Conservation (phyloP, 1,140 invertebrate genomes). For the Berghia stephanieae region DNA sequence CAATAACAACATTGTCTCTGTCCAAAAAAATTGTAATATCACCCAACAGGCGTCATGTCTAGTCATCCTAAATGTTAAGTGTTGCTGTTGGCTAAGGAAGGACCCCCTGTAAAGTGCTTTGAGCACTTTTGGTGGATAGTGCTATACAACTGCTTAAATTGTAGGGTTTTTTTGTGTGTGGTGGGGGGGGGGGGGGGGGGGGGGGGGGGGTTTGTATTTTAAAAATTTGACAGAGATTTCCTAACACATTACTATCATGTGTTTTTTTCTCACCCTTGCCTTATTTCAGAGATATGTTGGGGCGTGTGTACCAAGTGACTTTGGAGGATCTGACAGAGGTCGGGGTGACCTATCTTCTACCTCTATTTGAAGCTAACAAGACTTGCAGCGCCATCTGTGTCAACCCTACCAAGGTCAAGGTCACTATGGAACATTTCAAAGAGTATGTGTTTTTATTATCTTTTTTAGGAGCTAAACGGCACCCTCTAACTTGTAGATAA, state of each 20-base stretch:
- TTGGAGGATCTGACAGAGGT: slow-evolving; percentile 74
- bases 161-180: too few relatives aligned
- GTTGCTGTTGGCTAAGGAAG: too few relatives aligned
- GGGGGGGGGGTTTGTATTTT: background rate
- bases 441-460: slow-evolving; percentile 54
- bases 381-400: slow-evolving; percentile 78
- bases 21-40: too few relatives aligned
- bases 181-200: background rate
- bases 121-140: background rate
- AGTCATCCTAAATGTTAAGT: too few relatives aligned
- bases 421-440: slow-evolving; percentile 74
- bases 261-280: background rate
- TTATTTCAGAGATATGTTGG: slow-evolving; percentile 72
- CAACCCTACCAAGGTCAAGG: slow-evolving; percentile 78
- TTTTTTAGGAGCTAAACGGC: too few relatives aligned
- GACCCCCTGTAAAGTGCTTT: background rate
- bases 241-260: background rate
- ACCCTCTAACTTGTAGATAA: too few relatives aligned
- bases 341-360: slow-evolving; percentile 76
- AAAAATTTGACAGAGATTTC: background rate
- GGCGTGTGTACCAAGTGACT: slow-evolving; percentile 76
- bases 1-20: too few relatives aligned
- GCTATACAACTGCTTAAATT: background rate
- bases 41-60: too few relatives aligned
- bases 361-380: slow-evolving; percentile 71